phyloP scores from a whole-genome alignment of 2,888 invertebrate species.

The Selenia dentaria region DNA sequence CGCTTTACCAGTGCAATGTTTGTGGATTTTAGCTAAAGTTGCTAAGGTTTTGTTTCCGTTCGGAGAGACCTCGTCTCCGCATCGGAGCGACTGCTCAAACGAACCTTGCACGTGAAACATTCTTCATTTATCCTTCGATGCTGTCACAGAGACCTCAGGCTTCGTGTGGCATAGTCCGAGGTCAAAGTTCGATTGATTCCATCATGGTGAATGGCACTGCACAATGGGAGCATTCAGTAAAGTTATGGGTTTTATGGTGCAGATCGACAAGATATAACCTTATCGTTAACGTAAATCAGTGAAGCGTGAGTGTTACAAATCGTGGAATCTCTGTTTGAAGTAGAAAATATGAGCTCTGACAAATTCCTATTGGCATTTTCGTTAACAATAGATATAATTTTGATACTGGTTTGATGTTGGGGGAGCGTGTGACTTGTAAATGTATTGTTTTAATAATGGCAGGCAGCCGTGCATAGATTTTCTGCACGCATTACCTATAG shows the following conservation, averaged over 20 bases:
- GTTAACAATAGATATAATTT: constrained; percentile 29
- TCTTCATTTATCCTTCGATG: constrained; percentile 54
- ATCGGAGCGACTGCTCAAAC: constrained; percentile 85
- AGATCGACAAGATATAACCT: constrained; percentile 61
- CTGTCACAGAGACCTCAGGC: constrained; percentile 55
- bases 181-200: constrained; percentile 60
- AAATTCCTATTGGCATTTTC: constrained; percentile 24
- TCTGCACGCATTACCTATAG: constrained; percentile 50
- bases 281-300: constrained; percentile 43
- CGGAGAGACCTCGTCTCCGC: constrained; percentile 75
- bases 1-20: constrained; percentile 90
- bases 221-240: constrained; percentile 61
- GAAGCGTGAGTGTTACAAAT: constrained; percentile 50
- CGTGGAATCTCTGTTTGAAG: constrained; percentile 34
- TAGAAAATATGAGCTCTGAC: constrained; percentile 33
- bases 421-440: constrained; percentile 21
- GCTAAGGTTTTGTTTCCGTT: constrained; percentile 79
- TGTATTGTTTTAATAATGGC: constrained; percentile 29
- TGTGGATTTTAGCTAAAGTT: constrained; percentile 86
- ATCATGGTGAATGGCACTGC: constrained; percentile 68
- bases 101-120: constrained; percentile 83
- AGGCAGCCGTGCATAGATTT: constrained; percentile 44
- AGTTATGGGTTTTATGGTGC: constrained; percentile 52
- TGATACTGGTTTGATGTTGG: constrained; percentile 25
- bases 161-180: constrained; percentile 63